These are phyloP conservation scores for Calosoma granatense DNA, from an alignment of 1,140 invertebrate genomes.

Conservation along the genomic window DNA sequence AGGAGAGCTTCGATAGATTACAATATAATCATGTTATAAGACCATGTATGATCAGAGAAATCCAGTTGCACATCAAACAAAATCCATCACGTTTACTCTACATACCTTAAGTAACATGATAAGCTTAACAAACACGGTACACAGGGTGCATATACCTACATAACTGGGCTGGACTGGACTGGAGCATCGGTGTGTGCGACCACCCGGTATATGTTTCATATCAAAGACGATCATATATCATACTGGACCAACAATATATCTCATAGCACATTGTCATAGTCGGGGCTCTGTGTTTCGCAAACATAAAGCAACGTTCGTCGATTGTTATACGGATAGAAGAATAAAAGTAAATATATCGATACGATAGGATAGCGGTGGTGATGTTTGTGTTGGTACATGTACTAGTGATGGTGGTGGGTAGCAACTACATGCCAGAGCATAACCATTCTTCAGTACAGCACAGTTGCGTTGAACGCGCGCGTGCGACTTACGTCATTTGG, in stretches of 20 bases:
- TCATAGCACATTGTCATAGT: background rate
- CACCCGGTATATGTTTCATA: background rate
- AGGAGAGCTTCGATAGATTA: too few species aligned
- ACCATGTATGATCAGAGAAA: too few species aligned
- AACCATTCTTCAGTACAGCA: too few species aligned
- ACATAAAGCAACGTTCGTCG: background rate
- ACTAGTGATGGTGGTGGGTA: too few species aligned
- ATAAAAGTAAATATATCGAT: background rate
- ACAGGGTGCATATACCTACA: too few species aligned
- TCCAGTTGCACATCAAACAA: too few species aligned
- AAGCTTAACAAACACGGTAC: too few species aligned
- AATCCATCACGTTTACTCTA: too few species aligned
- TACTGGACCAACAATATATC: constrained; percentile 1
- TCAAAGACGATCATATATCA: background rate
- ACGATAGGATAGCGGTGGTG: background rate
- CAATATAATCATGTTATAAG: too few species aligned
- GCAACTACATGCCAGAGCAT: too few species aligned
- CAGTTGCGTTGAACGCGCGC: background rate
- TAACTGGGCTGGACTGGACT: background rate
- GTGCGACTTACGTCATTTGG: background rate
- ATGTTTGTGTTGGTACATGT: too few species aligned
- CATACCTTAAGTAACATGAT: too few species aligned
- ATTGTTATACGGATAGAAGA: background rate
- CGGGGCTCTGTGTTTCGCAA: background rate
- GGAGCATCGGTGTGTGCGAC: background rate